Conservation (phyloP, 2,797 vertebrate genomes). For the Protonibea diacanthus region DNA sequence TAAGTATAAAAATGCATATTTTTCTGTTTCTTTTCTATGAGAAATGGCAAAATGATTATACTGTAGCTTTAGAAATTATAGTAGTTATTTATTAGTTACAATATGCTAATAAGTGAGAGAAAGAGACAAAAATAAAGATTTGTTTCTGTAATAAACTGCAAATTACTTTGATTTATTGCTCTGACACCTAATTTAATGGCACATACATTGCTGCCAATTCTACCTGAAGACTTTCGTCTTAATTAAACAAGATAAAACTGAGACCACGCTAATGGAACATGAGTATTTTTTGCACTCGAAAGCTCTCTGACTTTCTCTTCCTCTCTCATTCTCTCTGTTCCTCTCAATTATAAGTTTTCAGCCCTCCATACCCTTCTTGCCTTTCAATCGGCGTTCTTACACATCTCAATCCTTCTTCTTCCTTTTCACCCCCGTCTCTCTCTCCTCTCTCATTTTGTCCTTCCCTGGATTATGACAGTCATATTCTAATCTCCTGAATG, state of each 20-base stretch:
- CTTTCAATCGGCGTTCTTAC: conserved; percentile 21
- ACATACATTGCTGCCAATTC: not conserved
- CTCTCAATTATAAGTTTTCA: conserved; percentile 3
- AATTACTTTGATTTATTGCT: not conserved
- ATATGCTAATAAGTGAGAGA: not conserved
- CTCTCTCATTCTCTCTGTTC: not conserved
- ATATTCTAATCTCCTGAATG: conserved; percentile 70
- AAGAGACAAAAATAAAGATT: not conserved
- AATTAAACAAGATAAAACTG: not conserved
- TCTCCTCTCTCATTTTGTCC: conserved; percentile 58
- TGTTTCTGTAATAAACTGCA: not conserved
- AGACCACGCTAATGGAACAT: not conserved
- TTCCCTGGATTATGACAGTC: conserved; percentile 74
- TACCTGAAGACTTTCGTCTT: not conserved
- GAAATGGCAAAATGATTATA: not conserved
- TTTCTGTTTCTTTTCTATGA: not conserved
- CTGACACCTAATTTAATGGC: not conserved
- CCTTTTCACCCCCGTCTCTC: not conserved
- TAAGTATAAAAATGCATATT: not conserved
- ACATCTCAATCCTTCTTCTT: conserved; percentile 19
- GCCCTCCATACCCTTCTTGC: not conserved
- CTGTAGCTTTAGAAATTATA: no score
- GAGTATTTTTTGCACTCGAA: not conserved
- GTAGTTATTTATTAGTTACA: not conserved
- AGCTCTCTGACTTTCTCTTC: not conserved